These are phyloP conservation scores for Tenrec ecaudatus DNA, from an alignment of 2,113 vertebrate genomes.

Conservation along the genomic window DNA sequence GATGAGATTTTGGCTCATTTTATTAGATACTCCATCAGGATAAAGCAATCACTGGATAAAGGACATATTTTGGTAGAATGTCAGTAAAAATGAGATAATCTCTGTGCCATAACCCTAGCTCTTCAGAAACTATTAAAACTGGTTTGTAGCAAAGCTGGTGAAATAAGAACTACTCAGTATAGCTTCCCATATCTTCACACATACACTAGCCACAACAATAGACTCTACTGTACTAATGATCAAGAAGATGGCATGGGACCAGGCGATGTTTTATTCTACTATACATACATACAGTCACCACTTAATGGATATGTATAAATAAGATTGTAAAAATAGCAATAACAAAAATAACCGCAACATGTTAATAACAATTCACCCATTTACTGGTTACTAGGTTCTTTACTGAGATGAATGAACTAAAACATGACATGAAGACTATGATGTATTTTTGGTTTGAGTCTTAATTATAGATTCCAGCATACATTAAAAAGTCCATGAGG, in stretches of 20 bases:
- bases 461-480: background rate
- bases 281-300: background rate
- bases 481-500: background rate
- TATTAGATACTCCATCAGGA: background rate
- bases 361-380: background rate
- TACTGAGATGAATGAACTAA: background rate
- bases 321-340: background rate
- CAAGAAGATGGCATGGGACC: background rate
- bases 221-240: background rate
- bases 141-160: background rate
- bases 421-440: background rate
- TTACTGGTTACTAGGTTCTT: background rate
- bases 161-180: accelerated
- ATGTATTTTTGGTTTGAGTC: background rate
- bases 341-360: background rate
- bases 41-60: background rate
- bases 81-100: background rate
- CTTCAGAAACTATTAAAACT: background rate
- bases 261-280: background rate
- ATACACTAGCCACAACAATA: background rate
- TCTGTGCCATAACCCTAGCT: background rate
- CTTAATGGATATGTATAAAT: background rate
- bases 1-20: background rate
- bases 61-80: background rate
- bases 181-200: background rate